Base-by-base conservation (phyloP, 2,888 invertebrate species). In the Limnephilus marmoratus region DNA sequence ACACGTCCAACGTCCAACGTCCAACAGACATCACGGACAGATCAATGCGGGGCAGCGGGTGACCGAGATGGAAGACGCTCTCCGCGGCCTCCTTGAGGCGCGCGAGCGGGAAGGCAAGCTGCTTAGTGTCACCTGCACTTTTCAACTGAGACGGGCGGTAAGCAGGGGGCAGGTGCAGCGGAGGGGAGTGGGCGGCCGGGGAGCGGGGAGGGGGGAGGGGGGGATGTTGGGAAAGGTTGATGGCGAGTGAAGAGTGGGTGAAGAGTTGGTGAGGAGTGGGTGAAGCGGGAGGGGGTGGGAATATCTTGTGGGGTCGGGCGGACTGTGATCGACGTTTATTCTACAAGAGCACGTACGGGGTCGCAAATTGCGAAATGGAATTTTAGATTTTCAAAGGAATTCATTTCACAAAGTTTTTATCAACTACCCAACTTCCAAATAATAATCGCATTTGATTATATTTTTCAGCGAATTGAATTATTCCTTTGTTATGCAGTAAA, bases 41-140 rank as follows among this genome's bases (percentile, higher is more conserved):
- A 96, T 96, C 96, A 96, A 96, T 96, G 95, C 95, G 94, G 95
- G 95, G 95, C 95, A 95, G 94, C 88, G 93, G 90, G 94, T 95
- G 93, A 92, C 91, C 49, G 93, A 93, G 91, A 93, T 81, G 93
- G 34, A 53, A 87, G 91, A 82, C 83, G 92, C 90, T 89, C 92
- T 89, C 68, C 92, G 90, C 85, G 87, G 85, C 49, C 91, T 90
- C 91, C 92, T 53, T 91, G 91, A 92, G 92, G 93, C 90, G 92
- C 91, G 92, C 92, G 92, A 93, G 93, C 85, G 93, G 93, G 93
- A 94, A 93, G 94, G 92, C 93, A 93, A 93, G 93, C 94, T 93
- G 93, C 93, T 94, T 94, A 94, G 93, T 94, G 94, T 94, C 96
- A 96, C 96, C 96, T 96, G 96, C 95, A 96, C 95, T 96, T 96